A percentile compares a stretch with the other conserved stretches of the same genome.
These are phyloP conservation scores for Kryptopterus vitreolus DNA, from an alignment of 2,797 vertebrate species.

Conservation along the genomic window DNA sequence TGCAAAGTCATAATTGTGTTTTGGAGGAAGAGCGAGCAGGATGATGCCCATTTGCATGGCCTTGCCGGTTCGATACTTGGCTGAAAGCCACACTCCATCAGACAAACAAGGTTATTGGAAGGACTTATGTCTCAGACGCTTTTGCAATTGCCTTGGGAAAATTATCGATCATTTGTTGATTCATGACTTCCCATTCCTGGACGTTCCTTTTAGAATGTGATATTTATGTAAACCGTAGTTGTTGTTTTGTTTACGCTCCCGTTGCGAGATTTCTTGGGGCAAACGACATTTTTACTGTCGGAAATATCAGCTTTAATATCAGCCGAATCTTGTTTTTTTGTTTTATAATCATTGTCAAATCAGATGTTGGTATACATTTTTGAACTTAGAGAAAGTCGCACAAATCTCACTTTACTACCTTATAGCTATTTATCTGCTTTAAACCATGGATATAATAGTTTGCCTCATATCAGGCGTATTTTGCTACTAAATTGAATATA, in stretches of 20 bases:
- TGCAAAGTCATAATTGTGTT: slow-evolving; percentile 48
- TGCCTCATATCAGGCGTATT: neutral
- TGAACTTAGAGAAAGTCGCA: too few relatives aligned
- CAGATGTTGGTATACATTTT: neutral
- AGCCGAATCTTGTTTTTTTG: too few relatives aligned
- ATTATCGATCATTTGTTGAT: slow-evolving; percentile 53
- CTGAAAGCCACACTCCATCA: slow-evolving; percentile 48
- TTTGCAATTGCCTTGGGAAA: slow-evolving; percentile 45
- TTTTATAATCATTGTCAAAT: neutral
- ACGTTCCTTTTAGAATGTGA: slow-evolving; percentile 13
- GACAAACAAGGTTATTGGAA: slow-evolving; percentile 56
- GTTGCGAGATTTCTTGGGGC: neutral
- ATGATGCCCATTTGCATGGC: slow-evolving; percentile 46
- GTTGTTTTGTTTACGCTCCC: too few relatives aligned
- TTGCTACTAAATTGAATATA: neutral
- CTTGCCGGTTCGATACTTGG: slow-evolving; percentile 46
- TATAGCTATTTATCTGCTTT: neutral
- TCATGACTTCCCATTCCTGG: slow-evolving; percentile 38
- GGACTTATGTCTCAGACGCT: slow-evolving; percentile 44
- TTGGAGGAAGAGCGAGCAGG: slow-evolving; percentile 31
- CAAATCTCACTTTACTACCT: too few relatives aligned
- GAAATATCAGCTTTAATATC: neutral
- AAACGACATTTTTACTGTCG: neutral
- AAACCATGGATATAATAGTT: neutral
- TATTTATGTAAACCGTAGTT: too few relatives aligned